phyloP scores from a whole-genome alignment of 2,888 invertebrate genomes.

The Drosophila seclusa region DNA sequence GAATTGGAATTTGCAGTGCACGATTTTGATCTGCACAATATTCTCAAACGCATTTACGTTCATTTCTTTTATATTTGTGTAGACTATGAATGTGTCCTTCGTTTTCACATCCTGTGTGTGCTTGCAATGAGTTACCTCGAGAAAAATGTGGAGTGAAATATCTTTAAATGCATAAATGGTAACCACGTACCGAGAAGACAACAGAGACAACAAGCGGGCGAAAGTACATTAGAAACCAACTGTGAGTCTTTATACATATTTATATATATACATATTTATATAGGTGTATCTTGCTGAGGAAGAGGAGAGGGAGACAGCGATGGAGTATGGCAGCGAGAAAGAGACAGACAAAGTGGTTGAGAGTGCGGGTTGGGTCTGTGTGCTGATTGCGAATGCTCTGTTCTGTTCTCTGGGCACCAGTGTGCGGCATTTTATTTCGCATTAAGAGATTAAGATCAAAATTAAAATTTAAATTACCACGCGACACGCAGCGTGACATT shows the following conservation, averaged over 20 bases:
- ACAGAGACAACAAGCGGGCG: slow-evolving; percentile 21
- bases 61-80: background rate
- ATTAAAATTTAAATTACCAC: slow-evolving; percentile 85
- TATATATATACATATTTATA: background rate
- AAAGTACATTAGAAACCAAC: slow-evolving; percentile 71
- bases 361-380: background rate
- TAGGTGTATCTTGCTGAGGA: background rate
- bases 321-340: background rate
- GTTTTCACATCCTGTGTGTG: background rate
- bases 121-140: background rate
- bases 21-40: background rate
- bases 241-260: slow-evolving; percentile 28
- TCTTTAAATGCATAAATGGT: slow-evolving; percentile 14
- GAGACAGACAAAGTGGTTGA: background rate
- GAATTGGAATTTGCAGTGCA: background rate
- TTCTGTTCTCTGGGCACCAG: slow-evolving; percentile 72
- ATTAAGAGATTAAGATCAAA: slow-evolving; percentile 85
- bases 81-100: background rate
- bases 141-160: slow-evolving; percentile 6
- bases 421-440: slow-evolving; percentile 85
- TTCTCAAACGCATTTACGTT: background rate
- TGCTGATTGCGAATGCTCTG: slow-evolving; percentile 52
- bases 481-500: slow-evolving; percentile 65
- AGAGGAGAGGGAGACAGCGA: background rate
- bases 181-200: slow-evolving; percentile 13